A percentile compares a stretch with the other conserved stretches of the same genome.
These are phyloP conservation scores for Romanogobio albipinnatus DNA, from an alignment of 2,113 vertebrate genomes.

Conservation along the genomic window DNA sequence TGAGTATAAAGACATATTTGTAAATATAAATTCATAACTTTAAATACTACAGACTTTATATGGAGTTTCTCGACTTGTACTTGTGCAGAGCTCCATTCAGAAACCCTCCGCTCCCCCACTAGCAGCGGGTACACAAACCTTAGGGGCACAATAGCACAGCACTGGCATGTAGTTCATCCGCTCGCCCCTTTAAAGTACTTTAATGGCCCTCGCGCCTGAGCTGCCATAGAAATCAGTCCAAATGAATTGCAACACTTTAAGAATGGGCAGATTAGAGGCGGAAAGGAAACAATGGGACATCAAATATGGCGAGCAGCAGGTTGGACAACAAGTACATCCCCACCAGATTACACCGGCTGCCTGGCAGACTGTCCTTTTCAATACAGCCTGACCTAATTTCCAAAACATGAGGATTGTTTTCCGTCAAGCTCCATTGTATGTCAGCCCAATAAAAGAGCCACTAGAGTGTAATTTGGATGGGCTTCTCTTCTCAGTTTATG, in stretches of 20 bases:
- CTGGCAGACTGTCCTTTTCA: slow-evolving; percentile 81
- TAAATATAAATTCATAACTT: background rate
- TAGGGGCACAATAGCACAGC: slow-evolving; percentile 62
- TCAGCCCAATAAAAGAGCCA: slow-evolving; percentile 71
- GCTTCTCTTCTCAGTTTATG: slow-evolving; percentile 69
- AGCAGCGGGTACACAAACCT: background rate
- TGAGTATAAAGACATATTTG: background rate
- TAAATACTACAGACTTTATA: background rate
- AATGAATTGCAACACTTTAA: slow-evolving; percentile 91
- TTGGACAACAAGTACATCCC: slow-evolving; percentile 76
- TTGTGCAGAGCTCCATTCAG: background rate
- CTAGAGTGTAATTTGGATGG: slow-evolving; percentile 83
- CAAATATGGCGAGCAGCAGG: slow-evolving; percentile 73
- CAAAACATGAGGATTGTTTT: slow-evolving; percentile 82
- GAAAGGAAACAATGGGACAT: slow-evolving; percentile 81
- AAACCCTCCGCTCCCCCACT: background rate
- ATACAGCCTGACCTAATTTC: slow-evolving; percentile 78
- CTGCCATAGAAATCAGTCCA: slow-evolving; percentile 86
- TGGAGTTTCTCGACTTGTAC: background rate
- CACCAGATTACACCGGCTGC: slow-evolving; percentile 82
- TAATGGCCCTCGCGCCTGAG: slow-evolving; percentile 82
- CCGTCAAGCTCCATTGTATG: slow-evolving; percentile 82
- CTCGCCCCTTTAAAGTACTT: slow-evolving; percentile 80
- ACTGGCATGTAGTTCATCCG: slow-evolving; percentile 80
- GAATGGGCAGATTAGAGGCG: slow-evolving; percentile 89